A percentile compares a stretch with the other conserved stretches of the same genome.
These are phyloP conservation scores for Protomyctophum bolini DNA, from an alignment of 2,113 vertebrate genomes.

Conservation along the genomic window DNA sequence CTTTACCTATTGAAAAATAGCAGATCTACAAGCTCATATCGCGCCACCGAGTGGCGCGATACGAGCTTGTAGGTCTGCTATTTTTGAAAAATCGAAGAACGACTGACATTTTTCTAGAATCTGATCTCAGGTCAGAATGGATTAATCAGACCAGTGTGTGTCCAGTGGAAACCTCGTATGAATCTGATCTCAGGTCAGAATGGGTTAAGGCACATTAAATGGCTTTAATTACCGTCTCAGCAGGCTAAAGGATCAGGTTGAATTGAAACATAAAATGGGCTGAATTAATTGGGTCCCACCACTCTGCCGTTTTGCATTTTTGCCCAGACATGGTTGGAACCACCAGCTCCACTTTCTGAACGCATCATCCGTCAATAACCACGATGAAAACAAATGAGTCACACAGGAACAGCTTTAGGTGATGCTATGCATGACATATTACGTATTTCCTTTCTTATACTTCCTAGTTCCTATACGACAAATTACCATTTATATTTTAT, in stretches of 20 bases:
- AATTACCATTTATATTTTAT: too few relatives aligned
- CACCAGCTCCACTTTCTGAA: slow-evolving; percentile 7
- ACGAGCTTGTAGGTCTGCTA: too few relatives aligned
- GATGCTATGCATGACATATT: slow-evolving; percentile 24
- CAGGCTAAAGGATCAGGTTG: not conserved
- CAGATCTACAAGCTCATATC: too few relatives aligned
- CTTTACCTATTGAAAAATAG: too few relatives aligned
- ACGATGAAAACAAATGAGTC: slow-evolving; percentile 40
- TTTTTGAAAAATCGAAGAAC: too few relatives aligned
- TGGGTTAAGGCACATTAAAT: slow-evolving; percentile 10
- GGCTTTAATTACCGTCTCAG: slow-evolving; percentile 15
- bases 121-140: too few relatives aligned
- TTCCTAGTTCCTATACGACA: too few relatives aligned
- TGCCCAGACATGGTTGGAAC: slow-evolving; percentile 13
- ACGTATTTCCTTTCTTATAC: slow-evolving; percentile 8
- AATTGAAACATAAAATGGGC: slow-evolving; percentile 23
- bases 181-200: too few relatives aligned
- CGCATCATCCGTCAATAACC: slow-evolving; percentile 25
- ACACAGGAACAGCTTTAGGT: slow-evolving; percentile 17
- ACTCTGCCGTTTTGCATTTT: slow-evolving; percentile 18
- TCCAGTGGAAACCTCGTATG: too few relatives aligned
- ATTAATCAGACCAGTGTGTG: too few relatives aligned
- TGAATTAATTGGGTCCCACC: slow-evolving; percentile 16
- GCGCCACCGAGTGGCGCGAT: too few relatives aligned
- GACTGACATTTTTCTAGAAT: too few relatives aligned